These are phyloP conservation scores for Acleris sparsana DNA, from an alignment of 2,888 invertebrate species.

Conservation along the genomic window DNA sequence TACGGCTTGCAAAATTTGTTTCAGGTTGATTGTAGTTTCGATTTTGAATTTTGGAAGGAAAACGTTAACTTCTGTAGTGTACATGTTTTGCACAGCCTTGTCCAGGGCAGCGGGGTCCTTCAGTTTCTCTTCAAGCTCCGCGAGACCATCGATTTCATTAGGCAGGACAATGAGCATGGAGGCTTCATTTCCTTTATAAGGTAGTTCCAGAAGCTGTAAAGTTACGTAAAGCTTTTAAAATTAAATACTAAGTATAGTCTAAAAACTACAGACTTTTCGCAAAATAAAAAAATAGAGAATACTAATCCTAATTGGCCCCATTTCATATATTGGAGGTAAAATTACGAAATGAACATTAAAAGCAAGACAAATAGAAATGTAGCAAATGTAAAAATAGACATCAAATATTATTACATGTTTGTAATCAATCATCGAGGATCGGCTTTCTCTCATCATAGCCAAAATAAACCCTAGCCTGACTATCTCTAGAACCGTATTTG, in stretches of 20 bases:
- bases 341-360: no score
- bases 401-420: no score
- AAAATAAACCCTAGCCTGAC: no score
- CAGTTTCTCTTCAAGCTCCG: constrained; percentile 84
- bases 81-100: constrained; percentile 70
- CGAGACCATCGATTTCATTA: constrained; percentile 85
- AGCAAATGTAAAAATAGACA: no score
- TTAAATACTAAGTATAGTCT: not conserved
- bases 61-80: constrained; percentile 81
- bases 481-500: no score
- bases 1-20: constrained; percentile 84
- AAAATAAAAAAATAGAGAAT: no score
- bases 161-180: constrained; percentile 90
- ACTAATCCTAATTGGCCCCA: no score
- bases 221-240: not conserved
- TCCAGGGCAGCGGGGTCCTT: constrained; percentile 64
- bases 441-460: no score
- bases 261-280: no score
- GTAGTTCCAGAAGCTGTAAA: constrained; percentile 86
- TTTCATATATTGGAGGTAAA: no score
- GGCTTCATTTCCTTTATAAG: constrained; percentile 86
- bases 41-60: constrained; percentile 91
- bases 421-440: no score
- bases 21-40: constrained; percentile 87
- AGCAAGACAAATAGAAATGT: no score